These are phyloP conservation scores for Peromyscus melanophrys DNA, from an alignment of 2,797 vertebrate genomes.

Conservation along the genomic window DNA sequence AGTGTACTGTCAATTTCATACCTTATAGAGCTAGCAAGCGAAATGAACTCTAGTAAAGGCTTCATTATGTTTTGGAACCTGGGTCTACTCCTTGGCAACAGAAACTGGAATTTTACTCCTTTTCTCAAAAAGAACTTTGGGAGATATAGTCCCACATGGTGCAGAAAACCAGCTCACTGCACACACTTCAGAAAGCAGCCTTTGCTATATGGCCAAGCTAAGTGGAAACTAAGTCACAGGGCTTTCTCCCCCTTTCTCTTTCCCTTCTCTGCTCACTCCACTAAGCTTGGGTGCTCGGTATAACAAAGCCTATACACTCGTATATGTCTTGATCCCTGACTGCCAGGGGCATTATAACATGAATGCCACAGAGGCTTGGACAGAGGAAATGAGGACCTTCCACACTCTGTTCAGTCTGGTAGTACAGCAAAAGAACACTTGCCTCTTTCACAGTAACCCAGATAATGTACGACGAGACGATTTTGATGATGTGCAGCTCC, in stretches of 20 bases:
- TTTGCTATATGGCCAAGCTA: background rate
- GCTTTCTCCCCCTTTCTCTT: background rate
- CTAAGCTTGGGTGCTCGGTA: background rate
- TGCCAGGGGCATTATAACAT: background rate
- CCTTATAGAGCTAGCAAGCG: background rate
- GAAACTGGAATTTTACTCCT: background rate
- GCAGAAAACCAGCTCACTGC: background rate
- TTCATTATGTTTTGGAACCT: background rate
- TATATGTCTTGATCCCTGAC: background rate
- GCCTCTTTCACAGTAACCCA: conserved; percentile 96
- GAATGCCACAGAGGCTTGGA: background rate
- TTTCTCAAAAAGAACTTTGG: background rate
- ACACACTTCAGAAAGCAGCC: background rate
- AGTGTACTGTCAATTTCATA: too few relatives aligned
- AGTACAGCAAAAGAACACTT: conserved; percentile 75
- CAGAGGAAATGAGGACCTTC: background rate
- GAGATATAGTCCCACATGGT: background rate
- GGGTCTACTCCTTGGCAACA: background rate
- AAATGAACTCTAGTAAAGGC: background rate
- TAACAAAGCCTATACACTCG: background rate
- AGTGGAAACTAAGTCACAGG: accelerated
- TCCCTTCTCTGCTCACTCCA: background rate
- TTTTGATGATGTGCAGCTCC: conserved; percentile 98
- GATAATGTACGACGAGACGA: conserved; percentile 96
- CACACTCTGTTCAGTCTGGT: background rate